A percentile compares a stretch with the other conserved stretches of the same genome.
phyloP scores from a whole-genome alignment of 2,888 invertebrate species.

The Netelia melanura region DNA sequence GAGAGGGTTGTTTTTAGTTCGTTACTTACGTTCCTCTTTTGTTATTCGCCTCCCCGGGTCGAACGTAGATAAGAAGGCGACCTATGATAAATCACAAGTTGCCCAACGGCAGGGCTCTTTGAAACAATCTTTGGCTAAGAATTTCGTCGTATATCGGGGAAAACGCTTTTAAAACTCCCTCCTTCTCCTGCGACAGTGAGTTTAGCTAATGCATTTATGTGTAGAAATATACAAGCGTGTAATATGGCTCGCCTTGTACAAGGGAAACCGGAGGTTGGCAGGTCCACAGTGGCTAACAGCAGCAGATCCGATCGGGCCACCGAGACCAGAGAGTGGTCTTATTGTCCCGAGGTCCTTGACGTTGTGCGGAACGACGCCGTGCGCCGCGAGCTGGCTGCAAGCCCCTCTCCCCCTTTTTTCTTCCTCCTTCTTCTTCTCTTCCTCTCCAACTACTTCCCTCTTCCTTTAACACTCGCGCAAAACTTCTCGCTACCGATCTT shows the following conservation, averaged over 20 bases:
- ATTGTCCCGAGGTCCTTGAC: constrained; percentile 78
- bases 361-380: constrained; percentile 66
- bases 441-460: background rate
- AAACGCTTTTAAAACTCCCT: constrained; percentile 1
- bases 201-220: constrained; percentile 3
- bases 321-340: constrained; percentile 72
- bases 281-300: constrained; percentile 70
- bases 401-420: constrained; percentile 32
- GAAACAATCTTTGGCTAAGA: constrained; percentile 44
- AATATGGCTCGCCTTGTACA: constrained; percentile 42
- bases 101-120: constrained; percentile 38
- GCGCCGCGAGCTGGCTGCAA: constrained; percentile 49
- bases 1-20: constrained; percentile 1
- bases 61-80: constrained; percentile 39
- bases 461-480: constrained; percentile 24
- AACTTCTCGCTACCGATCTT: background rate
- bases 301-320: constrained; percentile 75
- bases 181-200: no score
- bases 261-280: constrained; percentile 71
- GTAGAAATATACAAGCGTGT: constrained; percentile 36
- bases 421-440: constrained; percentile 30
- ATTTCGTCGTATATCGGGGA: constrained; percentile 57
- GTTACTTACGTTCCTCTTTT: constrained; percentile 12
- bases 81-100: constrained; percentile 50
- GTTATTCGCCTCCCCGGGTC: background rate